Base-by-base conservation (phyloP, 2,797 vertebrate species). In the Coendou prehensilis region DNA sequence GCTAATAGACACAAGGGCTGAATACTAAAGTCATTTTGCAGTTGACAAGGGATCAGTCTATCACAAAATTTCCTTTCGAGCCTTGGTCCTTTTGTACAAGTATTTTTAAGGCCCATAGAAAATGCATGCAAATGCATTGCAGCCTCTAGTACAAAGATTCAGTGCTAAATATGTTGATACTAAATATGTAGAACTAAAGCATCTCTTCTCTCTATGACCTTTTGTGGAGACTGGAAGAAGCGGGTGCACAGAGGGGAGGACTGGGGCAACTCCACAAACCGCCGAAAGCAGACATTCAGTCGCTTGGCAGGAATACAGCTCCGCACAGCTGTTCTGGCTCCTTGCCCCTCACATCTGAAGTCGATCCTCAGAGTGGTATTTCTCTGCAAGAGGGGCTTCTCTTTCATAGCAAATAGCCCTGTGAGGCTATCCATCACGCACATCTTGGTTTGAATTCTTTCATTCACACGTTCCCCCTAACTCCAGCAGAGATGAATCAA, bases 301-400 rank as follows among this genome's bases (percentile, higher is more conserved):
- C 89, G 2, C 75, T 97, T 95, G 97, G 95, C 97, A 59, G 79
- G 45, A 63, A 7, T n/a, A 73, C 95, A 95, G 90, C 88, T 88
- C 63, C 41, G 0, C 63, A 69, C 97, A 98, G 97, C 97, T 97
- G 97, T 95, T 82, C 96, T 96, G 97, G 97, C 96, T 67, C 63
- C 37, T 15, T 7, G 95, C 97, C 95, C 47, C 61, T 30, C 2
- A 52, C 89, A 85, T 97, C 95, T 97, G 97, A 93, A 90, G 84
- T 90, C 89, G 61, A 0, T 85, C 84, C 93, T 81, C 15, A 33
- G 81, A 88, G 54, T 4, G 18, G 47, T 7, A 6, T 50, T 67
- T 82, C 89, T 91, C 94, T 47, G 73, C 6, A 13, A 92, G 80
- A 90, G 71, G 90, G 94, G 59, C 80, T 91, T 86, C 87, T 94